Evolutionary conservation across 2,888 invertebrate species (phyloP), one percentile per base, ranked within the genome.

Genomic region (Nemapogon koenigi): DNA sequence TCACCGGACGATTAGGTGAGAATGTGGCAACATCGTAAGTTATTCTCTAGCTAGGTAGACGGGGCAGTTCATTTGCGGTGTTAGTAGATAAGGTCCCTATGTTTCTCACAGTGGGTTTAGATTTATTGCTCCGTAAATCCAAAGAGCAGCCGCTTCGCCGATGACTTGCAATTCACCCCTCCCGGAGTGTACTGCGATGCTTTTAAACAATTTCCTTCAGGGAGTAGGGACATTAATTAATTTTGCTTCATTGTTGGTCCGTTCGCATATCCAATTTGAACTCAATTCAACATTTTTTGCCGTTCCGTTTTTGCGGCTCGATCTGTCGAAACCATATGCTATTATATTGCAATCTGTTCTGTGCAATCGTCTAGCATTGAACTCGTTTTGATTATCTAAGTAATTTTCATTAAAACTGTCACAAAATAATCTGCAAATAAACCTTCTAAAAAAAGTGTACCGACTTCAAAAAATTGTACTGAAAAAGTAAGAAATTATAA

Each of bases 51-150:
- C n/a, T n/a, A n/a, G n/a, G 10, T 14, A 18, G 19, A 37, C 32
- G 27, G 31, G 32, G 62, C 65, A 68, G 67, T 72, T 68, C 64
- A 72, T 73, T 75, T 64, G 62, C 63, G 58, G 62, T 62, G 67
- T 63, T 68, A 62, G 59, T 52, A 64, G 69, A 75, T 71, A 71
- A 66, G 57, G 53, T 70, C 62, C 55, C 62, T 62, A 51, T 14
- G 35, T 22, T 10, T 19, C 13, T 6, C 16, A 14, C 13, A 26
- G 25, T 35, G 10, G 50, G 56, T 52, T 57, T 46, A 58, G 65
- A 72, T 72, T 71, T 71, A 73, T 72, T 60, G 60, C 62, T 57
- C 55, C 62, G 69, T 72, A 70, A 71, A 71, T 70, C 60, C 58
- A 52, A 31, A 46, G 30, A 46, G 43, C 14, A 27, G 19, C n/a